Evolutionary conservation across 2,113 vertebrate species (phyloP), one percentile per base, ranked within the genome.

Genomic region (Pterocles burchelli): DNA sequence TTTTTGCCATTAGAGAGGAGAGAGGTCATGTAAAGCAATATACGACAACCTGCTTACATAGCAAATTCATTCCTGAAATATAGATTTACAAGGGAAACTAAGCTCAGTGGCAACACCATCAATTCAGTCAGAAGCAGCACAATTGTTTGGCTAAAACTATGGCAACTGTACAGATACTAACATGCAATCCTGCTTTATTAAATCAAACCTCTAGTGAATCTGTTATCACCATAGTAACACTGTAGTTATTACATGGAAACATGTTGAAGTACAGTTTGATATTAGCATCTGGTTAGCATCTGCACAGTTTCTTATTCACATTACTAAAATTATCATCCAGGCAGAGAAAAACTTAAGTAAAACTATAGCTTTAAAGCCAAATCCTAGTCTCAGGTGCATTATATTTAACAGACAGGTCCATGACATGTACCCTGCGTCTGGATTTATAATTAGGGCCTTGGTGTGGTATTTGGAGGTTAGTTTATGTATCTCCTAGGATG

Each of bases 161-260:
- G 93, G 96, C 88, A 97, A 97, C 95, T 86, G 78, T 52, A 92
- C 96, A 96, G 96, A 97, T 85, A 91, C 95, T 93, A 95, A 97
- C 88, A 94, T 78, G 94, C 94, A 91, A 93, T 84, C 88, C 95
- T 93, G 94, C 93, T 96, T 96, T 94, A 97, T 97, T 97, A 96
- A 97, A 97, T 95, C 94, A 96, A 96, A 93, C 95, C 97, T 95
- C 96, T 90, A 92, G 96, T 95, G 96, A 97, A 96, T 97, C 97
- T 97, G 96, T 97, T 97, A 97, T 97, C 96, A 95, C 97, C 97
- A 97, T 97, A 97, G 97, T 96, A 97, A 97, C 97, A 96, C 97
- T 96, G 80, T 97, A 95, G 95, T 97, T 97, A 97, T 96, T 96
- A 96, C 95, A 90, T 85, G 89, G 92, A 97, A 97, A 97, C 97